Evolutionary conservation across 2,888 invertebrate species (phyloP).

Genomic region (Nymphalis urticae): DNA sequence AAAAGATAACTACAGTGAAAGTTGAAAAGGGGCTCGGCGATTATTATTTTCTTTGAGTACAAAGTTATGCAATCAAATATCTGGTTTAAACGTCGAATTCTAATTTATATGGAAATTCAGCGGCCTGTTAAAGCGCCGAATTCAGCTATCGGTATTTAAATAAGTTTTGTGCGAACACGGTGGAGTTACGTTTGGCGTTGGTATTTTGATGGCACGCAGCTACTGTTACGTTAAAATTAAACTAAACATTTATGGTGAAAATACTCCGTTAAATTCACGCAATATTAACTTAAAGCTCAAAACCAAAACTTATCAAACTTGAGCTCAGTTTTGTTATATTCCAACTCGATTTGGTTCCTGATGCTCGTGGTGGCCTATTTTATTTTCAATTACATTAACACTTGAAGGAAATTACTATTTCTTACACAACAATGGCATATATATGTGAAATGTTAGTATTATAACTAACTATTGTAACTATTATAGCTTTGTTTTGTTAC

Average conservation of each 20-base stretch:
- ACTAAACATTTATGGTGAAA: not conserved
- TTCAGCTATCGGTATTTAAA: constrained; percentile 50
- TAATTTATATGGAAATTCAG: constrained; percentile 74
- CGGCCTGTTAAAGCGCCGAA: constrained; percentile 47
- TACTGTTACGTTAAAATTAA: not conserved
- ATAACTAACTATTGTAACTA: not conserved
- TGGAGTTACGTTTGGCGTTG: constrained; percentile 4
- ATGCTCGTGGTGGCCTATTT: too few relatives aligned
- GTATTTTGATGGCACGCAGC: constrained; percentile 6
- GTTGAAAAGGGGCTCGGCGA: constrained; percentile 26
- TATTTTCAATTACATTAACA: too few relatives aligned
- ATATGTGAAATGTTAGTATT: not conserved
- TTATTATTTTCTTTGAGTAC: constrained; percentile 38
- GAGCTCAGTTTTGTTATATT: too few relatives aligned
- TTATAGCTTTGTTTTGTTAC: constrained; percentile 5
- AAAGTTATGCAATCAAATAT: constrained; percentile 57
- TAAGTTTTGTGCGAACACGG: constrained; percentile 21
- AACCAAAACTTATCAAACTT: too few relatives aligned
- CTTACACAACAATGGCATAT: too few relatives aligned
- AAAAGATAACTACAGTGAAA: constrained; percentile 23
- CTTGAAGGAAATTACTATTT: too few relatives aligned
- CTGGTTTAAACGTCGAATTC: constrained; percentile 62
- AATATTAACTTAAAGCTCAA: not conserved
- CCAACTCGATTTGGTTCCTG: too few relatives aligned
- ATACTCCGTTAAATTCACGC: not conserved